Evolutionary conservation across 2,113 vertebrate genomes (phyloP).

Genomic region (Tachysurus fulvidraco): DNA sequence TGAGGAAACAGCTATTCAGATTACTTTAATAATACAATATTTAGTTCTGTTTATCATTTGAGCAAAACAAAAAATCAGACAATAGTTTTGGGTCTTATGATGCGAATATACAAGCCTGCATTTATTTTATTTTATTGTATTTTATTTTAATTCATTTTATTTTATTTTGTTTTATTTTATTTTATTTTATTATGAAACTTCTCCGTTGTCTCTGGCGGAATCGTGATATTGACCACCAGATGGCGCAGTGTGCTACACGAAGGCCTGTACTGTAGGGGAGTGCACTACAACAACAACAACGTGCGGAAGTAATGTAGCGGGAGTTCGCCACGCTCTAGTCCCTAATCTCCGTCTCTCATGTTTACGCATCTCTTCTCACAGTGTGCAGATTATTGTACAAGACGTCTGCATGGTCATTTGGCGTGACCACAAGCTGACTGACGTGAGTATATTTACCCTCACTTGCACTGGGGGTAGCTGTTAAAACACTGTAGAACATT

Average conservation of each 20-base stretch:
- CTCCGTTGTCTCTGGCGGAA: neutral
- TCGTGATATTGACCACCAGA: neutral
- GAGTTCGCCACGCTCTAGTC: neutral
- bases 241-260: neutral
- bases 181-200: neutral
- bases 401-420: neutral
- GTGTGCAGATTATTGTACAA: neutral
- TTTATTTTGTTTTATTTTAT: no score
- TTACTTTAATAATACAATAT: neutral
- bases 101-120: neutral
- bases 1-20: neutral
- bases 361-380: neutral
- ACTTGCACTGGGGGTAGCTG: neutral
- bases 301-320: conserved; percentile 47
- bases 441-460: conserved; percentile 23
- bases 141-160: no score
- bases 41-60: neutral
- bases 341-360: neutral
- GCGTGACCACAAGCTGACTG: neutral
- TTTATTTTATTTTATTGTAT: neutral
- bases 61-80: neutral
- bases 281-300: neutral
- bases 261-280: neutral
- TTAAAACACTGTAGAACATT: no score
- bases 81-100: neutral